Percentiles rank a stretch among this genome's conserved stretches.
Evolutionary conservation across 2,113 vertebrate species (phyloP).

Genomic region (Scophthalmus maximus): DNA sequence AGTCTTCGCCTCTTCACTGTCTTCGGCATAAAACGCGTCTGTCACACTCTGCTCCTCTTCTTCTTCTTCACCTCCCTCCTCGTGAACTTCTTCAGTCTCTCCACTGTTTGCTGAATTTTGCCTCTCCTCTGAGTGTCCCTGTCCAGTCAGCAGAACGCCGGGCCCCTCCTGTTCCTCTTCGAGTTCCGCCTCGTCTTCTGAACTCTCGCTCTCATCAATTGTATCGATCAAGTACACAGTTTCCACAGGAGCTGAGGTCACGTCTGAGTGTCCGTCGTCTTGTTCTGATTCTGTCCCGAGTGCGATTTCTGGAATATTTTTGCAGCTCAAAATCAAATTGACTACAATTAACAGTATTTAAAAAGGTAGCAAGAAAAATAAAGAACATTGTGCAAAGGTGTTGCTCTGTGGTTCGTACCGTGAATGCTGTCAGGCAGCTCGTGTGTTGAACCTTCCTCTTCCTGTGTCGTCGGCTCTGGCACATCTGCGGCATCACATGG

Average conservation of each 20-base stretch:
- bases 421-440: conserved; percentile 19
- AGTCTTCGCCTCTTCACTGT: conserved; percentile 39
- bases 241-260: conserved; percentile 16
- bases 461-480: conserved; percentile 53
- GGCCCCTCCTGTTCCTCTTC: conserved; percentile 60
- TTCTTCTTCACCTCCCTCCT: not conserved
- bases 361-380: not conserved
- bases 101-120: conserved; percentile 7
- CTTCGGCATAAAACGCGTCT: conserved; percentile 7
- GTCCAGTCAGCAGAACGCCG: conserved; percentile 31
- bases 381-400: not conserved
- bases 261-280: conserved; percentile 10
- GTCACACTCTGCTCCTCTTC: conserved; percentile 36
- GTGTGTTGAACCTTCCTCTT: conserved; percentile 55
- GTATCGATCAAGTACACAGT: conserved; percentile 20
- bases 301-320: conserved; percentile 26
- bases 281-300: conserved; percentile 25
- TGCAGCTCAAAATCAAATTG: not conserved
- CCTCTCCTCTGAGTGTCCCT: conserved; percentile 33
- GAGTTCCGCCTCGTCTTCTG: conserved; percentile 10
- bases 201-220: conserved; percentile 1
- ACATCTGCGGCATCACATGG: conserved; percentile 70
- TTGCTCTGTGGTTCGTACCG: conserved; percentile 38
- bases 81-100: conserved; percentile 24
- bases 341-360: not conserved